Evolutionary conservation across 2,113 vertebrate genomes (phyloP).

Genomic region (Clarias magur): DNA sequence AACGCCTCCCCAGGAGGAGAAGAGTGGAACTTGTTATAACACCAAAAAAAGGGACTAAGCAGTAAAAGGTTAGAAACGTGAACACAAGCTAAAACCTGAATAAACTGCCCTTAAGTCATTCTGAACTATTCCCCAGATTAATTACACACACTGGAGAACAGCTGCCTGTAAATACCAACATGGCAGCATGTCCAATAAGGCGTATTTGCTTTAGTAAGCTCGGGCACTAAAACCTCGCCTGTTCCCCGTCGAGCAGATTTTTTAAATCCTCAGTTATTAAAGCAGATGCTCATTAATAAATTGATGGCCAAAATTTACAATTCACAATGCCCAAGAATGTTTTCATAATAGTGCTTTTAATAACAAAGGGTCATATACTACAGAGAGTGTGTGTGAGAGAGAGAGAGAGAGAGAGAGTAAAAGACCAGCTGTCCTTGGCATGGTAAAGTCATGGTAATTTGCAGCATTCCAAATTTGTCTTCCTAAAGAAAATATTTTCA

Average conservation of each 20-base stretch:
- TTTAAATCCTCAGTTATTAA: not conserved
- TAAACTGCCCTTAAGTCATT: not conserved
- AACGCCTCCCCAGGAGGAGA: not conserved
- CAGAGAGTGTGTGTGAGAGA: not conserved
- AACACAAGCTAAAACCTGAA: not conserved
- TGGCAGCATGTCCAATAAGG: not conserved
- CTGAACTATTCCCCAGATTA: not conserved
- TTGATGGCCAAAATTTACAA: not conserved
- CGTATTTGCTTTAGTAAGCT: slow-evolving; percentile 22
- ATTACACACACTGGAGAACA: slow-evolving; percentile 10
- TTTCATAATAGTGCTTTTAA: slow-evolving; percentile 13
- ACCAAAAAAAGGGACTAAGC: not conserved
- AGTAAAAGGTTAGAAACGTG: not conserved
- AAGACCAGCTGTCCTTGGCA: slow-evolving; percentile 18
- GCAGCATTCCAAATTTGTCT: slow-evolving; percentile 16
- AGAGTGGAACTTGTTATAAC: not conserved
- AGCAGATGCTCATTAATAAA: slow-evolving; percentile 5
- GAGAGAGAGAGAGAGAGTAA: not conserved
- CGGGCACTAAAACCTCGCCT: slow-evolving; percentile 1
- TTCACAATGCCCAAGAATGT: not conserved
- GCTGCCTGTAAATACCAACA: slow-evolving; percentile 13
- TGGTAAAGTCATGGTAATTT: slow-evolving; percentile 9
- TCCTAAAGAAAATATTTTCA: slow-evolving; percentile 25
- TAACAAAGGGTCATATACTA: not conserved
- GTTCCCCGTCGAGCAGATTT: not conserved